These are phyloP conservation scores for Micropterix aruncella DNA, from an alignment of 2,888 invertebrate genomes.

Conservation along the genomic window DNA sequence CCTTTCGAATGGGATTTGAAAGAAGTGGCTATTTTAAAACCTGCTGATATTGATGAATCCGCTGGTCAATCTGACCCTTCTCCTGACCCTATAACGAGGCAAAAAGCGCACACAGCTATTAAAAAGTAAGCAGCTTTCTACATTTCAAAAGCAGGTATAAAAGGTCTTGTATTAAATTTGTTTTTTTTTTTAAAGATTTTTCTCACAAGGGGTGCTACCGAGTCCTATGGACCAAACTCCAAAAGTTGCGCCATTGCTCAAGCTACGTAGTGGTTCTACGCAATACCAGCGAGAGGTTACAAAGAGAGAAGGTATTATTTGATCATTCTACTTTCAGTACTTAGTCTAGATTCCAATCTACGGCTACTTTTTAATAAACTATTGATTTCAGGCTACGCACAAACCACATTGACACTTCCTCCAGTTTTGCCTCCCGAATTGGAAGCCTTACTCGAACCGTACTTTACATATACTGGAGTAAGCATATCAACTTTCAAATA, in stretches of 20 bases:
- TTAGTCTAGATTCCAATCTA: background rate
- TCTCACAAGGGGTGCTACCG: background rate
- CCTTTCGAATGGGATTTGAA: conserved; percentile 54
- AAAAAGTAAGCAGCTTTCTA: conserved; percentile 25
- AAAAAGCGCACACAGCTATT: conserved; percentile 51
- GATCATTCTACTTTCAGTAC: background rate
- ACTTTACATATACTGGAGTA: background rate
- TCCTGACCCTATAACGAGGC: conserved; percentile 48
- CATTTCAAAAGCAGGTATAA: background rate
- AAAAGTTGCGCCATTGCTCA: background rate
- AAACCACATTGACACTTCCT: background rate
- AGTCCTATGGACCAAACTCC: background rate
- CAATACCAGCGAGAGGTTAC: background rate
- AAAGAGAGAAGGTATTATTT: background rate
- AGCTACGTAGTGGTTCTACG: background rate
- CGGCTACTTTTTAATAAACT: too few relatives aligned
- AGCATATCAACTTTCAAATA: too few relatives aligned
- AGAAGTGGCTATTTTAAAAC: conserved; percentile 49
- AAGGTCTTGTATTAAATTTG: background rate
- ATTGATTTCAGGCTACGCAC: background rate
- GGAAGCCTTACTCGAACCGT: background rate
- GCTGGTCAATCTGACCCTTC: conserved; percentile 45
- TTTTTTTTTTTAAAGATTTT: background rate
- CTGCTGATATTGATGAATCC: conserved; percentile 53
- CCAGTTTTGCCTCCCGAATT: background rate